Percentiles rank a stretch among this genome's conserved stretches.
Evolutionary conservation across 1,140 invertebrate genomes (phyloP).

Genomic region (Drosophila pseudoananassae): DNA sequence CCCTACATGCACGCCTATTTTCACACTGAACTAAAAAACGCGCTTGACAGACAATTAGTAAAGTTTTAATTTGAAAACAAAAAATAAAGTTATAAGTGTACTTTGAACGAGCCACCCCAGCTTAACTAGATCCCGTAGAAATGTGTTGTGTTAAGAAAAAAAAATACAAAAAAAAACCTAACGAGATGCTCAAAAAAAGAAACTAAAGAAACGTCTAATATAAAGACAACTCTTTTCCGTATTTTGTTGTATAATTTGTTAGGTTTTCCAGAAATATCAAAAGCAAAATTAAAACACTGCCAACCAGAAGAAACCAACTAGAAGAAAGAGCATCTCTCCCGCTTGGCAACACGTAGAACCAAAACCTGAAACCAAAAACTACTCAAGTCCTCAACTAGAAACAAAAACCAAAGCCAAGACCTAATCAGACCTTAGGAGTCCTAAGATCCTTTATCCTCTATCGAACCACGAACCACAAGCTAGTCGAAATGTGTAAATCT

Average conservation of each 20-base stretch:
- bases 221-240: background rate
- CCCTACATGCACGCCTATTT: conserved; percentile 60
- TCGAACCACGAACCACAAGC: conserved; percentile 30
- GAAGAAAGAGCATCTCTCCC: conserved; percentile 53
- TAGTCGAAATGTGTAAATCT: conserved; percentile 62
- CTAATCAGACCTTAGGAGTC: conserved; percentile 40
- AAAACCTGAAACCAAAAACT: conserved; percentile 12
- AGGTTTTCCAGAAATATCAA: conserved; percentile 51
- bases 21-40: conserved; percentile 51
- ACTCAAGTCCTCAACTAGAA: conserved; percentile 49
- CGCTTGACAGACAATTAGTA: conserved; percentile 31
- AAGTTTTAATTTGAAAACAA: background rate
- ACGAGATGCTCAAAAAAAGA: conserved; percentile 57
- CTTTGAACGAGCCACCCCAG: conserved; percentile 28
- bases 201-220: conserved; percentile 5
- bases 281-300: conserved; percentile 58
- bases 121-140: conserved; percentile 15
- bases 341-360: conserved; percentile 25
- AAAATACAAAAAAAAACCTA: conserved; percentile 25
- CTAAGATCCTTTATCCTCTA: conserved; percentile 26
- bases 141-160: conserved; percentile 32
- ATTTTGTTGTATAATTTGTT: background rate
- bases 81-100: conserved; percentile 33
- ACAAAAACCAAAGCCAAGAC: conserved; percentile 30
- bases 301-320: conserved; percentile 34